A percentile compares a stretch with the other conserved stretches of the same genome.
Conservation (phyloP, 1,140 invertebrate species). For the Solenopsis fugax region DNA sequence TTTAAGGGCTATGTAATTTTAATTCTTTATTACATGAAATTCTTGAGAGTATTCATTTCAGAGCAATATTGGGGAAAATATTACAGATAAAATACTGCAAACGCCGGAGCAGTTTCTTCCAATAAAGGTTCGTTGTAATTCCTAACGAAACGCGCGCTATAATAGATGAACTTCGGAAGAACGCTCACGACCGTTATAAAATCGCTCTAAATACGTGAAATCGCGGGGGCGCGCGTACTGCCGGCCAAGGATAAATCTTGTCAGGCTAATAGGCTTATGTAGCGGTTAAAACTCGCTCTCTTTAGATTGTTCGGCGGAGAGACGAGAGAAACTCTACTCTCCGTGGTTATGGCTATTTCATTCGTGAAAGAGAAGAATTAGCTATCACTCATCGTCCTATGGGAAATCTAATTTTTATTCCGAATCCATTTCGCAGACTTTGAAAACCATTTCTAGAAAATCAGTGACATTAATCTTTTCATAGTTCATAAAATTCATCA, state of each 20-base stretch:
- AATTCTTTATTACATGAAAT: constrained; percentile 18
- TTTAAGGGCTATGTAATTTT: background rate
- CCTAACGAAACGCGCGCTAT: constrained; percentile 32
- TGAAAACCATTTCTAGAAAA: background rate
- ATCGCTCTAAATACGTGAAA: constrained; percentile 49
- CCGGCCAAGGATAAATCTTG: constrained; percentile 69
- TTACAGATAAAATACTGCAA: constrained; percentile 24
- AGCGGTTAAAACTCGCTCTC: constrained; percentile 60
- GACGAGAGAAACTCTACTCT: background rate
- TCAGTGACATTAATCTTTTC: background rate
- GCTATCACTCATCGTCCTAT: background rate
- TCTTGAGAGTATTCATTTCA: background rate
- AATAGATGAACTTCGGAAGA: constrained; percentile 48
- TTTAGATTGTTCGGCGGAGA: constrained; percentile 18
- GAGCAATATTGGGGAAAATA: background rate
- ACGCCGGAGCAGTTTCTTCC: background rate
- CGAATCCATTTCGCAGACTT: background rate
- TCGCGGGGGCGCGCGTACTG: constrained; percentile 44
- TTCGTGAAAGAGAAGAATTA: constrained; percentile 40
- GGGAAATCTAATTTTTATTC: constrained; percentile 7
- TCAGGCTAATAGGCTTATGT: constrained; percentile 70
- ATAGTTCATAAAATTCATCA: background rate
- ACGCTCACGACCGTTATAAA: constrained; percentile 38
- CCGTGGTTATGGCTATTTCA: background rate
- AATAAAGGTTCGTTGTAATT: constrained; percentile 35